Evolutionary conservation across 2,113 vertebrate genomes (phyloP).

Genomic region (Lophius piscatorius): DNA sequence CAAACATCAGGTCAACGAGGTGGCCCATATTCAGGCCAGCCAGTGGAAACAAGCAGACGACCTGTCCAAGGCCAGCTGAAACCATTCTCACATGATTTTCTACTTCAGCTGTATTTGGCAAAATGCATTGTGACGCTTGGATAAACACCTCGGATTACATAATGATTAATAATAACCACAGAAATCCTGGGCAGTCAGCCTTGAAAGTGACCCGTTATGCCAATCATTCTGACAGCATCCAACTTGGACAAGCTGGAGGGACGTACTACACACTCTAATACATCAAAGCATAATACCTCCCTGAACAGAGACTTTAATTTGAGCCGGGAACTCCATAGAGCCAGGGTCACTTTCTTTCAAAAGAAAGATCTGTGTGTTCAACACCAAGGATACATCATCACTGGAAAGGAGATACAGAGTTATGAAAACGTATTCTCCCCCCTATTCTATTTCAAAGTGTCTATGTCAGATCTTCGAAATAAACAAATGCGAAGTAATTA

Average conservation of each 20-base stretch:
- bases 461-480: too few species aligned
- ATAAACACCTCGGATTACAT: slow-evolving; percentile 37
- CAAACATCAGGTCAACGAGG: slow-evolving; percentile 29
- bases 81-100: slow-evolving; percentile 33
- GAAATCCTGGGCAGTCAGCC: slow-evolving; percentile 31
- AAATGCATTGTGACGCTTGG: slow-evolving; percentile 8
- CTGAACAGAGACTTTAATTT: slow-evolving; percentile 25
- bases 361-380: slow-evolving; percentile 1
- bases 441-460: too few species aligned
- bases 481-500: too few species aligned
- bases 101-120: slow-evolving; percentile 4
- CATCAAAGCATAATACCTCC: slow-evolving; percentile 34
- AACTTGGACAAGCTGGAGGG: slow-evolving; percentile 34
- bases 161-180: slow-evolving; percentile 40
- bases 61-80: slow-evolving; percentile 21
- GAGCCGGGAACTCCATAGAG: slow-evolving; percentile 13
- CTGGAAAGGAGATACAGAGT: background rate
- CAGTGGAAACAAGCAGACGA: slow-evolving; percentile 17
- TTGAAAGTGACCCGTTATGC: slow-evolving; percentile 56
- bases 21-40: slow-evolving; percentile 33
- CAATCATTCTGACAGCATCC: slow-evolving; percentile 30
- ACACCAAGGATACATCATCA: slow-evolving; percentile 8
- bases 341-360: slow-evolving; percentile 3
- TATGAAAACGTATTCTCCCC: too few species aligned
- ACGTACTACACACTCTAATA: slow-evolving; percentile 41